Evolutionary conservation across 2,797 vertebrate species (phyloP).

Genomic region (Lacerta bilineata): DNA sequence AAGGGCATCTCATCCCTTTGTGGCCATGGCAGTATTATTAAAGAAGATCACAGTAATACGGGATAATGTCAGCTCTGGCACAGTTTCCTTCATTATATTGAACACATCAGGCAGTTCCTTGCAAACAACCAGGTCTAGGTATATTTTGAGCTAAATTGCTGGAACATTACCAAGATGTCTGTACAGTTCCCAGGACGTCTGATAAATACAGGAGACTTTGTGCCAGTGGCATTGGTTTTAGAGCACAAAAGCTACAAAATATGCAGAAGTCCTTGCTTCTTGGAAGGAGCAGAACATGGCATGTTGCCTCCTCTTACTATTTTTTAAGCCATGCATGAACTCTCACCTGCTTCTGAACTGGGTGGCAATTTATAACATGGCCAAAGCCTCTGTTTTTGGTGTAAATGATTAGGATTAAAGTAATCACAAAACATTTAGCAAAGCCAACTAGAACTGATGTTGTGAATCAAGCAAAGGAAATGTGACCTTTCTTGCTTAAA

Average conservation of each 20-base stretch:
- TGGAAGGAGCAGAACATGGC: background rate
- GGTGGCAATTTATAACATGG: background rate
- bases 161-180: background rate
- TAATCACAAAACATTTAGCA: background rate
- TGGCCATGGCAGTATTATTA: background rate
- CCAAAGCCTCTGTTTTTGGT: background rate
- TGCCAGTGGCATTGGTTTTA: slow-evolving; percentile 2
- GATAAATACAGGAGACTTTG: slow-evolving; percentile 30
- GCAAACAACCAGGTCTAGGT: background rate
- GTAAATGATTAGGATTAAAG: background rate
- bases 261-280: background rate
- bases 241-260: background rate
- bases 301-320: background rate
- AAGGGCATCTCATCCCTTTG: background rate
- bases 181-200: background rate
- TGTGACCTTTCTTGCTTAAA: background rate
- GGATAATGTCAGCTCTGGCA: background rate
- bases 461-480: background rate
- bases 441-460: background rate
- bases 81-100: too few relatives aligned
- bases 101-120: too few relatives aligned
- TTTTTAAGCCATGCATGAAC: slow-evolving; percentile 9
- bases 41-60: background rate
- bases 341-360: background rate
- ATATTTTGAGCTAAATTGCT: background rate